phyloP scores from a whole-genome alignment of 1,140 invertebrate species.

The Paraescarpia echinospica region DNA sequence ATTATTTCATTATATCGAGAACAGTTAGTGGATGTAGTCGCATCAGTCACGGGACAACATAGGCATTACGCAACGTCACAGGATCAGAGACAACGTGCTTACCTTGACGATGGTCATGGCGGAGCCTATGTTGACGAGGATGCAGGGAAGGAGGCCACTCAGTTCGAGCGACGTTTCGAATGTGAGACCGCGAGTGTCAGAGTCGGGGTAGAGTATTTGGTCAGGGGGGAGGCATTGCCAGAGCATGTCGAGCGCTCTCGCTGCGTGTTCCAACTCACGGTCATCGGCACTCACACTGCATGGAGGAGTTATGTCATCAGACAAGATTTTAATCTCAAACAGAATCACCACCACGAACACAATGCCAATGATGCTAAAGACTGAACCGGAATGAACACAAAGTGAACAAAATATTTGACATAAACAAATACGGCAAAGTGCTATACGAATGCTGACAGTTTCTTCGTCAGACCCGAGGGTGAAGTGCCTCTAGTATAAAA shows the following conservation, averaged over 20 bases:
- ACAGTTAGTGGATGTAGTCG: background rate
- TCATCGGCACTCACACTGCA: slow-evolving; percentile 10
- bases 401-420: slow-evolving; percentile 8
- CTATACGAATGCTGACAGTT: background rate
- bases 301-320: background rate
- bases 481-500: background rate
- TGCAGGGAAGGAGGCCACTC: slow-evolving; percentile 15
- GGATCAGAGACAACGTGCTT: background rate
- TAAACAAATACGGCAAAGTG: no score
- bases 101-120: slow-evolving; percentile 25
- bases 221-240: slow-evolving; percentile 23
- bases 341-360: background rate
- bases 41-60: background rate
- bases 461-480: background rate
- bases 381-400: no score
- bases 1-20: background rate
- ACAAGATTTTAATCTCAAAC: background rate
- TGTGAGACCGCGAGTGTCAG: slow-evolving; percentile 10
- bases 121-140: slow-evolving; percentile 22
- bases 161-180: slow-evolving; percentile 5
- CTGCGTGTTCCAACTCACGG: slow-evolving; percentile 24
- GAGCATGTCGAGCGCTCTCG: slow-evolving; percentile 13
- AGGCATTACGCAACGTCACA: background rate
- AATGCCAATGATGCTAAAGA: background rate
- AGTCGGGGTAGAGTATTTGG: slow-evolving; percentile 8